Evolutionary conservation across 2,797 vertebrate genomes (phyloP), one percentile per base, ranked within the genome.

Genomic region (Fringilla coelebs): DNA sequence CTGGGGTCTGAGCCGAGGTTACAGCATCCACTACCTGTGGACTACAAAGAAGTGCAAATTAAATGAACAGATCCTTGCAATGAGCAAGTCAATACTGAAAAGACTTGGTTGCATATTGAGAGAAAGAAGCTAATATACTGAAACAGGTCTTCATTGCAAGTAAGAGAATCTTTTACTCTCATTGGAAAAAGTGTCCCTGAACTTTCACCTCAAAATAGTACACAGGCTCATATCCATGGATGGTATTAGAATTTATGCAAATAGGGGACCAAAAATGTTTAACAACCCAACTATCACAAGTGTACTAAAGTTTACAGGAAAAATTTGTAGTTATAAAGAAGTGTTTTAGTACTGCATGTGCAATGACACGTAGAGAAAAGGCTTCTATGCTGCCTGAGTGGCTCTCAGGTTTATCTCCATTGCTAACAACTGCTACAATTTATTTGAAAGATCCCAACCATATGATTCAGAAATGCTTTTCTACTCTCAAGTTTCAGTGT

Each of bases 11-110:
- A 72, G 99, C 98, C 0, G 98, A 99, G 17, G 99, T 99, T 92
- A 99, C 97, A 0, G 99, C 98, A 83, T 99, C 99, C 87, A 99
- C 98, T 83, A 99, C 88, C 97, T 99, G 99, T 31, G 99, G 99
- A 79, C 99, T 99, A 93, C 31, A 82, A 89, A 82, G 85, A 62
- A 32, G 24, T 28, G n/a, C 31, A 93, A 81, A 78, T 73, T 55
- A 85, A 61, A 82, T 7, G 0, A 75, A 40, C 16, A 17, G 20
- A 46, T 14, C 11, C 41, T 22, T 54, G 67, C n/a, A 91, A 48
- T 24, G 17, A 60, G 11, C 29, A 66, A 57, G 60, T 26, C 46
- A 70, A 58, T 36, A 62, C 24, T 43, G 51, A 80, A 88, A 88
- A 73, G 24, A 21, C 9, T 67, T 70, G 28, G 17, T 13, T 73